Conservation (phyloP, 2,113 vertebrate species). For the Smithornis capensis region DNA sequence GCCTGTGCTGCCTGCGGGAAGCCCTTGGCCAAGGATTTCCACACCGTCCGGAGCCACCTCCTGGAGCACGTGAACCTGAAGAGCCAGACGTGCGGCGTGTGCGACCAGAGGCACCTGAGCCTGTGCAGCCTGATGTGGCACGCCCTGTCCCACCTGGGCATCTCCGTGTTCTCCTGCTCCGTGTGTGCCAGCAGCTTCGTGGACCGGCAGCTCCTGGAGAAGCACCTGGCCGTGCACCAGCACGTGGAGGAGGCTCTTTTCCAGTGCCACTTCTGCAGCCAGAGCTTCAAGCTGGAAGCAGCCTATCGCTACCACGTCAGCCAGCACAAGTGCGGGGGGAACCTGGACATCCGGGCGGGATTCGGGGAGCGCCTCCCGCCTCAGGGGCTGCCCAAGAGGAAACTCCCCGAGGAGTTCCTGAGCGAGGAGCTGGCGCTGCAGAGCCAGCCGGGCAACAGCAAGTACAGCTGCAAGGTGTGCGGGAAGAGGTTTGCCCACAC, state of each 20-base stretch:
- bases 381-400: constrained; percentile 71
- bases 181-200: constrained; percentile 89
- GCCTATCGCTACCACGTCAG: constrained; percentile 88
- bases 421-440: constrained; percentile 65
- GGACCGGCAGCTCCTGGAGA: constrained; percentile 86
- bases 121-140: constrained; percentile 94
- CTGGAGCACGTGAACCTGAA: constrained; percentile 86
- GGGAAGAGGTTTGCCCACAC: constrained; percentile 96
- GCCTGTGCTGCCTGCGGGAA: constrained; percentile 84
- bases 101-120: constrained; percentile 84
- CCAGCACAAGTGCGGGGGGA: constrained; percentile 82
- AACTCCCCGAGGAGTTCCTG: constrained; percentile 69
- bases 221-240: constrained; percentile 85
- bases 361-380: constrained; percentile 49
- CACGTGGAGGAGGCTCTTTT: constrained; percentile 80
- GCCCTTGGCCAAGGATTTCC: constrained; percentile 87
- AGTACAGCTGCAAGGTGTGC: constrained; percentile 95
- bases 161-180: constrained; percentile 89
- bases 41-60: constrained; percentile 84
- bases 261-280: constrained; percentile 77
- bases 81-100: constrained; percentile 84
- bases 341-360: constrained; percentile 61
- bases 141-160: constrained; percentile 82
- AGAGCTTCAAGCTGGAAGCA: constrained; percentile 79
- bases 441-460: constrained; percentile 77